Conservation (phyloP, 2,113 vertebrate species). For the Rhabdornis inornatus region DNA sequence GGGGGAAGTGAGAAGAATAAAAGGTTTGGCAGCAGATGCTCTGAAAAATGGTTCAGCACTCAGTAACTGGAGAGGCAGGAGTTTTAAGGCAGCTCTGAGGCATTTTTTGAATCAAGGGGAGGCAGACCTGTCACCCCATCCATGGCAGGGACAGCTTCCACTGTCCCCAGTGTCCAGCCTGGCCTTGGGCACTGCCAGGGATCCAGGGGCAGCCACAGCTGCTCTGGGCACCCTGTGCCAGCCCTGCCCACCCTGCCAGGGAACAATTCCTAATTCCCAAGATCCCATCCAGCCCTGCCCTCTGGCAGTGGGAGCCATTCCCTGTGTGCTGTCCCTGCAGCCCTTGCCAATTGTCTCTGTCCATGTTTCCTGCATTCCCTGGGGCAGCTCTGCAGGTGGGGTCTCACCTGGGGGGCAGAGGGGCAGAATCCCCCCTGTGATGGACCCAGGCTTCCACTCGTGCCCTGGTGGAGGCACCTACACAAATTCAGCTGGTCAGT, state of each 20-base stretch:
- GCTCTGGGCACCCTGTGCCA: no score
- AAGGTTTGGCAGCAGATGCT: not conserved
- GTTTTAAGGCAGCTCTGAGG: not conserved
- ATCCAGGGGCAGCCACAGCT: no score
- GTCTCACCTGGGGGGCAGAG: not conserved
- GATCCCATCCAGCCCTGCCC: no score
- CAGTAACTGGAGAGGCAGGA: not conserved
- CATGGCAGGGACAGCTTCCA: no score
- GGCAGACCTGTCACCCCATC: not conserved
- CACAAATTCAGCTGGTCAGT: not conserved
- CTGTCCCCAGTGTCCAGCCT: no score
- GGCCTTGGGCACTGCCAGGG: no score
- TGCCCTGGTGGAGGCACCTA: not conserved
- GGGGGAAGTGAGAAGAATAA: not conserved
- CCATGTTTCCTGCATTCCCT: no score
- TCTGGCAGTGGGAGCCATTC: no score
- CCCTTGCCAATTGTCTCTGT: not conserved
- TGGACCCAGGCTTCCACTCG: not conserved
- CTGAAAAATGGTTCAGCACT: not conserved
- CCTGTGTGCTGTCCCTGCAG: no score
- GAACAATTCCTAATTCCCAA: no score
- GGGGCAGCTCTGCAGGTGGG: not conserved
- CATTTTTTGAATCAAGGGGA: not conserved
- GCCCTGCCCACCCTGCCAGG: no score
- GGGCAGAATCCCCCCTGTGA: not conserved